phyloP scores from a whole-genome alignment of 2,888 invertebrate genomes.

The Ethmia dodecea region DNA sequence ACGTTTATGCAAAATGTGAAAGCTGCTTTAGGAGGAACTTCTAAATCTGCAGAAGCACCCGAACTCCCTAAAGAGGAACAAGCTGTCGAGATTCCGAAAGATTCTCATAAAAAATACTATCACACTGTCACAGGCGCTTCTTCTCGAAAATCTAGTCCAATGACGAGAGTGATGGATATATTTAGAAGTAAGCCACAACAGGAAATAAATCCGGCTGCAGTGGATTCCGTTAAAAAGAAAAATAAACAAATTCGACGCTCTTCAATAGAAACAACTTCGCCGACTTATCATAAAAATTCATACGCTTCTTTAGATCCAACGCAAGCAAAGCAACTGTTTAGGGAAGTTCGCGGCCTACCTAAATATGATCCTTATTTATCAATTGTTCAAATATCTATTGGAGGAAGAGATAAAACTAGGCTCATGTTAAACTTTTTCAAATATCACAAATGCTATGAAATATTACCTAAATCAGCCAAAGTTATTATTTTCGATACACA shows the following conservation, averaged over 20 bases:
- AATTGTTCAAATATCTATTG: constrained; percentile 70
- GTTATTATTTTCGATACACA: constrained; percentile 72
- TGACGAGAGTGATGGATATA: constrained; percentile 71
- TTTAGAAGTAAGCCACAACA: constrained; percentile 61
- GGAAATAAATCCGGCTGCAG: constrained; percentile 40
- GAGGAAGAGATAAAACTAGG: constrained; percentile 68
- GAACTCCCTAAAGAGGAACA: constrained; percentile 51
- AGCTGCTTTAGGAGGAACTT: constrained; percentile 31
- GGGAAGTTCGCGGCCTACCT: constrained; percentile 67
- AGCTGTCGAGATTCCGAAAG: constrained; percentile 46
- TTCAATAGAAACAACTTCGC: constrained; percentile 68
- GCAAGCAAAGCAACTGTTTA: constrained; percentile 67
- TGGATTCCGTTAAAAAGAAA: constrained; percentile 59
- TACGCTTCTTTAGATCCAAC: constrained; percentile 66
- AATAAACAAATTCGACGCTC: constrained; percentile 57
- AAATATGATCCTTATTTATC: constrained; percentile 71
- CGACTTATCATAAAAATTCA: constrained; percentile 70
- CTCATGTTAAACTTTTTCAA: constrained; percentile 69
- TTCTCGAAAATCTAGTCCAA: constrained; percentile 67
- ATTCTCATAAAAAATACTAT: constrained; percentile 69
- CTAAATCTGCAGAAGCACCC: constrained; percentile 52
- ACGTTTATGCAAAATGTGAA: constrained; percentile 45
- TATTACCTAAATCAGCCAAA: constrained; percentile 70
- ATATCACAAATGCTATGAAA: constrained; percentile 72
- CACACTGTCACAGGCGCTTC: constrained; percentile 72